These are phyloP conservation scores for Tichodroma muraria DNA, from an alignment of 2,113 vertebrate species.

Conservation along the genomic window DNA sequence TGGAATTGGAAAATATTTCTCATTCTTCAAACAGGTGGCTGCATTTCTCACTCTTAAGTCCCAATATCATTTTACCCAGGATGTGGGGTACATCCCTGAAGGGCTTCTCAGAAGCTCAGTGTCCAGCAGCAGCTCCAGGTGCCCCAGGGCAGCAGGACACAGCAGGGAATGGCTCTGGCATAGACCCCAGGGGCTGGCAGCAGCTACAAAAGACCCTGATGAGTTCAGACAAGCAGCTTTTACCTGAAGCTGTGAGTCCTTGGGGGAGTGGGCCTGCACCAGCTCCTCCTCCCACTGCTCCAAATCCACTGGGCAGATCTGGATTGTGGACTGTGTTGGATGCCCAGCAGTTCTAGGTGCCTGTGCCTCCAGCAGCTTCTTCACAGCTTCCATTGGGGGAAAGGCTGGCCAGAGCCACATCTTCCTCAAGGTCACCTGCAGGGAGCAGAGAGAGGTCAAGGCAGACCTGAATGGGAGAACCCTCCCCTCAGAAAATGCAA, in stretches of 20 bases:
- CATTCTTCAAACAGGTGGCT: neutral
- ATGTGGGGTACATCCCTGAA: neutral
- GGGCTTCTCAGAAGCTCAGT: neutral
- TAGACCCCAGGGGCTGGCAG: neutral
- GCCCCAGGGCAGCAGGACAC: fast-evolving
- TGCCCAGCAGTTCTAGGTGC: neutral
- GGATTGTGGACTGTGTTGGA: neutral
- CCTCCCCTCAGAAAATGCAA: neutral
- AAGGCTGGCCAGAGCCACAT: constrained; percentile 60
- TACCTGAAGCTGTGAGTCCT: neutral
- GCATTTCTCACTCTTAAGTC: neutral
- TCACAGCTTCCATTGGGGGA: constrained; percentile 53
- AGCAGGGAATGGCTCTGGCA: neutral
- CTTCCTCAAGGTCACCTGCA: constrained; percentile 51
- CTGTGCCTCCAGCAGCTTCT: neutral
- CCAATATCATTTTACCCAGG: neutral
- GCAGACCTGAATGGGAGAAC: neutral
- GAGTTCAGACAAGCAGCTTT: neutral
- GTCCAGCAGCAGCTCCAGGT: neutral
- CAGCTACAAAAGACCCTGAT: neutral
- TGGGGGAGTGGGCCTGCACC: neutral
- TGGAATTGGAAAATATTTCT: neutral
- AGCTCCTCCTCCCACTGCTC: neutral
- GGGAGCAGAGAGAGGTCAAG: neutral
- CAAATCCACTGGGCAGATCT: neutral